Evolutionary conservation across 2,113 vertebrate genomes (phyloP), one percentile per base, ranked within the genome.

Genomic region (Chiloscyllium plagiosum): DNA sequence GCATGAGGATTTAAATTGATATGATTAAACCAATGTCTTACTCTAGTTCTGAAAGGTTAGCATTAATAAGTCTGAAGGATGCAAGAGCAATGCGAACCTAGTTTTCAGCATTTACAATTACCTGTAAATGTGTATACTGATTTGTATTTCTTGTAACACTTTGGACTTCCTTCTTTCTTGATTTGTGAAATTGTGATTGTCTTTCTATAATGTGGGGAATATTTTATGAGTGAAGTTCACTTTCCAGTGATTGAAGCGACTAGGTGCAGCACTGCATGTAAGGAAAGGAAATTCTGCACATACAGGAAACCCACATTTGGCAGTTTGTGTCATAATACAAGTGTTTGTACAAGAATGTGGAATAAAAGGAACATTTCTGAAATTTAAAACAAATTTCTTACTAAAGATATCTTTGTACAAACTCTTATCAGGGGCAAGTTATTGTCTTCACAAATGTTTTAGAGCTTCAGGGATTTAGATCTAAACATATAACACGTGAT

Each of bases 401-500:
- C 42, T 50, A 29, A 95, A 69, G 12, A 47, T 95, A 29, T 29
- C 94, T 72, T 70, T 72, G 13, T 24, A 50, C 70, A 50, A 95
- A 42, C 42, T 50, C 42, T 94, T 69, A 47, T 94, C 61, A 37
- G 20, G 17, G n/a, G 68, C 90, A 94, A 94, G 42, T 69, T n/a
- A 47, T 47, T 94, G 65, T 68, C 26, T 22, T 68, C 92, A 42
- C 47, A 52, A 70, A 50, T 72, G 72, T 52, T 70, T 95, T 6
- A 52, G 42, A 52, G 42, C 68, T 95, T 95, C 37, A 72, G 17
- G 42, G 26, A 52, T 95, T 95, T 95, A 76, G 69, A 95, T 52
- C 94, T 70, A 72, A 95, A 95, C 24, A 72, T 95, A 68, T 95
- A 42, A 68, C 94, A 26, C 76, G 68, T 96, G 96, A 97, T 96